A percentile compares a stretch with the other conserved stretches of the same genome.
Conservation (phyloP, 1,140 invertebrate species). For the Drosophila athabasca region DNA sequence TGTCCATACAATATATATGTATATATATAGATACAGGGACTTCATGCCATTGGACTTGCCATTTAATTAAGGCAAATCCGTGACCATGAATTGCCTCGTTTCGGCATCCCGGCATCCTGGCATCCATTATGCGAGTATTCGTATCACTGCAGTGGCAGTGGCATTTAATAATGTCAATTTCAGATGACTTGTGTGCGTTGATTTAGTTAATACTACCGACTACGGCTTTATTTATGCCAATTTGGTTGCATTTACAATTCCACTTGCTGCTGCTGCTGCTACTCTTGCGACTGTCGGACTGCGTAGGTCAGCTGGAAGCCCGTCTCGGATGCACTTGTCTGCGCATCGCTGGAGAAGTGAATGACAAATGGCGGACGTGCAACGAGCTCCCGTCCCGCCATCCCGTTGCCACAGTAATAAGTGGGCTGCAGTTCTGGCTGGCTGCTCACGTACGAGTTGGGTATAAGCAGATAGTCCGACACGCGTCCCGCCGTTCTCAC, state of each 20-base stretch:
- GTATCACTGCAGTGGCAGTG: constrained; percentile 21
- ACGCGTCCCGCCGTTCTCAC: constrained; percentile 55
- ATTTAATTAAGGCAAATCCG: constrained; percentile 64
- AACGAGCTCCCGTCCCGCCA: constrained; percentile 41
- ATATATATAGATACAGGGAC: constrained; percentile 23
- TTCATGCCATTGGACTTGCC: constrained; percentile 32
- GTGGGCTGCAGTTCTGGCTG: constrained; percentile 56
- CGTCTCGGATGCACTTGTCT: constrained; percentile 62
- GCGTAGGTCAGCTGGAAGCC: constrained; percentile 68
- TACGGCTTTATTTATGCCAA: constrained; percentile 26
- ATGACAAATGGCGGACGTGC: constrained; percentile 65
- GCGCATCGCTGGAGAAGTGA: constrained; percentile 66
- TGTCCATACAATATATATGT: constrained; percentile 13
- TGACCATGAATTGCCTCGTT: constrained; percentile 26
- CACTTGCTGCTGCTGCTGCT: constrained; percentile 14
- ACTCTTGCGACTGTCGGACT: constrained; percentile 28
- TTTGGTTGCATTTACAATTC: constrained; percentile 36
- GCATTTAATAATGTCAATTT: constrained; percentile 69
- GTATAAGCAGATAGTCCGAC: constrained; percentile 63
- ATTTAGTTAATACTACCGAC: constrained; percentile 48
- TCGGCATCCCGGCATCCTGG: not conserved
- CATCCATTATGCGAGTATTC: constrained; percentile 15
- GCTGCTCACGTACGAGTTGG: constrained; percentile 53
- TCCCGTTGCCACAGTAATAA: constrained; percentile 64
- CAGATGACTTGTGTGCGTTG: constrained; percentile 37